A percentile compares a stretch with the other conserved stretches of the same genome.
These are phyloP conservation scores for Nomada ferruginata DNA, from an alignment of 2,888 invertebrate genomes.

Conservation along the genomic window DNA sequence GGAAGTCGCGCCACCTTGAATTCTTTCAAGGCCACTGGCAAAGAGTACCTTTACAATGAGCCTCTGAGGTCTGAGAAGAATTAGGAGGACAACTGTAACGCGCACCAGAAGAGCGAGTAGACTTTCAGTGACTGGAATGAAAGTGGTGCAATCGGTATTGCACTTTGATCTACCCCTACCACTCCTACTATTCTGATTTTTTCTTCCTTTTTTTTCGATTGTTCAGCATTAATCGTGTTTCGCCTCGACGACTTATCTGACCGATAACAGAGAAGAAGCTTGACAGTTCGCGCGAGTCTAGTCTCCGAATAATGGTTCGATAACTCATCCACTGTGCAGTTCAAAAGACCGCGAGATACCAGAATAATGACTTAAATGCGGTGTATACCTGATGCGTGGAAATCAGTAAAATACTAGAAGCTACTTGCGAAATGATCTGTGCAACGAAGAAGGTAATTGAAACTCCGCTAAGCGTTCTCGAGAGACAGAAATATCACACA, in stretches of 20 bases:
- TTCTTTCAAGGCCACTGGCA: background rate
- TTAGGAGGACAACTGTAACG: background rate
- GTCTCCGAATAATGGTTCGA: no score
- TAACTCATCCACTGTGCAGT: no score
- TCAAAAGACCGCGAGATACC: no score
- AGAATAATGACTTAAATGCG: no score
- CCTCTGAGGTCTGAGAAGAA: background rate
- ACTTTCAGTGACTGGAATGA: background rate
- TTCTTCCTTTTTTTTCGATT: no score
- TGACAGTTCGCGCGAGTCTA: background rate
- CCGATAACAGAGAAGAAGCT: background rate
- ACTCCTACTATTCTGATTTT: background rate
- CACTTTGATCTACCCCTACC: slow-evolving; percentile 5
- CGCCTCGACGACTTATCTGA: background rate
- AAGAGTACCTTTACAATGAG: background rate
- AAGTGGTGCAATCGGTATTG: background rate
- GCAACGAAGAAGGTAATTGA: no score
- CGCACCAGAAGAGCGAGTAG: background rate
- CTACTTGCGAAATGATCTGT: no score
- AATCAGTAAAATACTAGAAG: no score
- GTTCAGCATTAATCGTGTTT: no score
- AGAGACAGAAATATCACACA: no score
- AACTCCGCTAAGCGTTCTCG: no score
- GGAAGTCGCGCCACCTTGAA: slow-evolving; percentile 12
- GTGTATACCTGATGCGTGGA: no score